Evolutionary conservation across 2,888 invertebrate species (phyloP), one percentile per base, ranked within the genome.

Genomic region (Parthenolecanium corni): DNA sequence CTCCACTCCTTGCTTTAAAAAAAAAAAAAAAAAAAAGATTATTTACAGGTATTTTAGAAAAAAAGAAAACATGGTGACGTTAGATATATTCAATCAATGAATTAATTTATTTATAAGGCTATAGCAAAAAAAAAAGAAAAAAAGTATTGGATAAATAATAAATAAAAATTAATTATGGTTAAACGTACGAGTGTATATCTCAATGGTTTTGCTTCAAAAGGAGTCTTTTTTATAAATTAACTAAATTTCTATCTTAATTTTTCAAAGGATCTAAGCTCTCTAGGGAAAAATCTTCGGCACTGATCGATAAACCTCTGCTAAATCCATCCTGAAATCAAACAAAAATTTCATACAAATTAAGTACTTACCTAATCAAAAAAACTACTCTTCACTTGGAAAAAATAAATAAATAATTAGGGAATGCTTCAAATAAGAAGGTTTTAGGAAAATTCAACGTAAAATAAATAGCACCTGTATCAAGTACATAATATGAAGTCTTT

Each of bases 251-350:
- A n/a, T n/a, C n/a, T n/a, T 70, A 78, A 68, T 89, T 89, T 75
- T 86, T 83, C 70, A 94, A 77, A 65, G 94, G 94, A 79, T 94
- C 94, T 74, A 94, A 80, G 76, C 90, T 91, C 74, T 92, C 93
- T 75, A 94, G 77, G 69, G 89, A 89, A 77, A 95, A 95, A 77
- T 94, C 93, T 74, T 93, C 93, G 73, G 89, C 87, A 71, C 89
- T 89, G 76, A 91, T 87, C 67, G 86, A 81, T 71, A 90, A 79
- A 68, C 90, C 90, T 75, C 87, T 80, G 75, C 86, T 89, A 76
- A 91, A 90, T 68, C 90, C 90, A 77, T 86, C 90, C 92, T 93
- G 78, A 54, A 46, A 46, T 2, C 31, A 31, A 49, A 23, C 44
- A 42, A 4, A 42, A 51, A 23, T 23, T 44, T 66, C 21, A 64